Evolutionary conservation across 2,888 invertebrate genomes (phyloP).

Genomic region (Plebejus argus): DNA sequence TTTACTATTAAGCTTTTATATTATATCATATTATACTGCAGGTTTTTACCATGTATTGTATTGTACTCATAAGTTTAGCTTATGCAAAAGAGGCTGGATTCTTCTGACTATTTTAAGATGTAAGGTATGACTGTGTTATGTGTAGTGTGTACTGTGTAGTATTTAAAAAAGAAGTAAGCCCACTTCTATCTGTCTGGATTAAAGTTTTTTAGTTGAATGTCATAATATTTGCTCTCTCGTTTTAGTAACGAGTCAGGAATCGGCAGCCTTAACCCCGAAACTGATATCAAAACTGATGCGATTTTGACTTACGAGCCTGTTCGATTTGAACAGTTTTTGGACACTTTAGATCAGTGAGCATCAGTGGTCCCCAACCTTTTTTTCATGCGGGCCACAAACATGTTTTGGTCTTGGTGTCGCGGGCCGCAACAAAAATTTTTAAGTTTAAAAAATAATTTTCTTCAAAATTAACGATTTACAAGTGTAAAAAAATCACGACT

Average conservation of each 20-base stretch:
- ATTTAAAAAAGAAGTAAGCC: background rate
- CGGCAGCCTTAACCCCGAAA: too few species aligned
- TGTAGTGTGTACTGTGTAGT: conserved; percentile 16
- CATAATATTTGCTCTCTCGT: background rate
- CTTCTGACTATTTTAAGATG: conserved; percentile 19
- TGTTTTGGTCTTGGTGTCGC: too few species aligned
- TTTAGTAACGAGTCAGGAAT: background rate
- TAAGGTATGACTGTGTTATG: conserved; percentile 18
- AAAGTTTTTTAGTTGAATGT: background rate
- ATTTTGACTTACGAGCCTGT: too few species aligned
- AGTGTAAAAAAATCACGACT: too few species aligned
- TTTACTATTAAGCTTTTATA: conserved; percentile 30
- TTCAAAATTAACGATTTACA: too few species aligned
- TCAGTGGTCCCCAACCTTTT: too few species aligned
- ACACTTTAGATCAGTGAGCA: too few species aligned
- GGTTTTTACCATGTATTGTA: background rate
- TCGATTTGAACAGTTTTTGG: too few species aligned
- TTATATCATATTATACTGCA: conserved; percentile 1
- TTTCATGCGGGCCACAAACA: too few species aligned
- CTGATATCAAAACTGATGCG: too few species aligned
- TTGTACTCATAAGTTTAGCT: background rate
- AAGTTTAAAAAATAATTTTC: too few species aligned
- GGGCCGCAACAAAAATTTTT: too few species aligned
- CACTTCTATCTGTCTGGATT: background rate
- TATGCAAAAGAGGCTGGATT: conserved; percentile 26